Conservation (phyloP, 2,888 invertebrate species). For the Agapetus fuscipes region DNA sequence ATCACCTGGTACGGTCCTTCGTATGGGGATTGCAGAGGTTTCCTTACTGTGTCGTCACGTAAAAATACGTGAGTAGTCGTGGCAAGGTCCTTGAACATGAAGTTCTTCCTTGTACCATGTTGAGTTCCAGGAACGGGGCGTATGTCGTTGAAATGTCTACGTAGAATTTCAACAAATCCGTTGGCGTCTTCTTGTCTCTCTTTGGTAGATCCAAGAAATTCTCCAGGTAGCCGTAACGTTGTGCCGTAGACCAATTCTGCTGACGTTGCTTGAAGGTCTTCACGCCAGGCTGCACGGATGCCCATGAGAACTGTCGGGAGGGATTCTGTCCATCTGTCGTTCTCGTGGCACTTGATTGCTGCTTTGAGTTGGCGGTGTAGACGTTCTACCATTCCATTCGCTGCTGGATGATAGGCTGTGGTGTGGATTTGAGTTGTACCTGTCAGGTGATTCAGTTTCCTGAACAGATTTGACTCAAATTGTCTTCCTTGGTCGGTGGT, state of each 20-base stretch:
- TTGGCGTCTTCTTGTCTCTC: no score
- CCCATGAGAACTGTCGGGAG: slow-evolving; percentile 24
- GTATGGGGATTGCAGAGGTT: no score
- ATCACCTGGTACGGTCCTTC: not conserved
- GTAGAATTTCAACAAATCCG: no score
- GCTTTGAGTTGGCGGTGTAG: slow-evolving; percentile 22
- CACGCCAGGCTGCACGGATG: slow-evolving; percentile 23
- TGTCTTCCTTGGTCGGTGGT: slow-evolving; percentile 24
- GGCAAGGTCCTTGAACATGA: slow-evolving; percentile 6
- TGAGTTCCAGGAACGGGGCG: no score
- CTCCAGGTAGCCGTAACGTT: slow-evolving; percentile 21
- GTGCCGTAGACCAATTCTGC: slow-evolving; percentile 23
- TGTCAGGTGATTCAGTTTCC: no score
- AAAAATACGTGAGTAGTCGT: slow-evolving; percentile 3
- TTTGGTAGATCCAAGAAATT: slow-evolving; percentile 18
- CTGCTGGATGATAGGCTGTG: no score
- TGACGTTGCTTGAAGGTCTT: no score
- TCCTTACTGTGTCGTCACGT: not conserved
- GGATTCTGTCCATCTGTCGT: slow-evolving; percentile 20
- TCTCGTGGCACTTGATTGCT: slow-evolving; percentile 22
- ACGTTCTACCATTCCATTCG: slow-evolving; percentile 22
- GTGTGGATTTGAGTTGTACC: slow-evolving; percentile 18
- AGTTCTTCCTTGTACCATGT: slow-evolving; percentile 2
- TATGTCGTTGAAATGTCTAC: not conserved
- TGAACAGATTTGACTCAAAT: no score